Evolutionary conservation across 53 echinoderm and acorn worm genomes (phyloP), one percentile per base, ranked within the genome.

Genomic region (Antedon mediterranea): DNA sequence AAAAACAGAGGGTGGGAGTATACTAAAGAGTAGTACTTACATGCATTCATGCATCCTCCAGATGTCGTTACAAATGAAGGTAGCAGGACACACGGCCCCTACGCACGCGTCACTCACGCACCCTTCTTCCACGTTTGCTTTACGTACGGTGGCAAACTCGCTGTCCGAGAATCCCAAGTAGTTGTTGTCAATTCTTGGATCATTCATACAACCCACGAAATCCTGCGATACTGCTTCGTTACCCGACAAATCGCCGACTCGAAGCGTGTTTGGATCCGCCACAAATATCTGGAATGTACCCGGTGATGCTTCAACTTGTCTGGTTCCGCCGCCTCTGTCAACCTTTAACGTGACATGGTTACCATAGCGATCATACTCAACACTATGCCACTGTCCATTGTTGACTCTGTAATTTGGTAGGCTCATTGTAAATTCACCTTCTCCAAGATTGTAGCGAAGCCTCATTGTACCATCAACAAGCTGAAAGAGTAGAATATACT

Each of bases 181-280:
- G 80, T 80, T 72, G 74, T 97, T 84, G 73, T 79, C 73, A 30
- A 97, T 88, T 26, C 92, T 79, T 11, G 92, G 92, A 43, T 97
- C 97, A 32, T 89, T 97, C 82, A 97, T 92, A 72, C 97, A 97
- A 33, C 97, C 97, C 32, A 80, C 73, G n/a, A 88, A 92, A 74
- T 97, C 83, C 28, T 89, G 77, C 0, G 83, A 74, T 29, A 90
- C 86, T 28, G 80, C 88, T 73, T 86, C 86, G 14, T 84, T 72
- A 3, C 86, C 89, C 31, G 91, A 79, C 32, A 78, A 81, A 2
- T 92, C 92, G 23, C 97, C 97, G 20, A 97, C 74, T 72, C 87
- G 43, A 32, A 97, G 76, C 32, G 86, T 82, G 71, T 82, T 77
- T 7, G 74, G 75, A 71, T 89, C 89, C n/a, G 89, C 89, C 4